Conservation (phyloP, 1,140 invertebrate genomes). For the Drosophila albomicans region DNA sequence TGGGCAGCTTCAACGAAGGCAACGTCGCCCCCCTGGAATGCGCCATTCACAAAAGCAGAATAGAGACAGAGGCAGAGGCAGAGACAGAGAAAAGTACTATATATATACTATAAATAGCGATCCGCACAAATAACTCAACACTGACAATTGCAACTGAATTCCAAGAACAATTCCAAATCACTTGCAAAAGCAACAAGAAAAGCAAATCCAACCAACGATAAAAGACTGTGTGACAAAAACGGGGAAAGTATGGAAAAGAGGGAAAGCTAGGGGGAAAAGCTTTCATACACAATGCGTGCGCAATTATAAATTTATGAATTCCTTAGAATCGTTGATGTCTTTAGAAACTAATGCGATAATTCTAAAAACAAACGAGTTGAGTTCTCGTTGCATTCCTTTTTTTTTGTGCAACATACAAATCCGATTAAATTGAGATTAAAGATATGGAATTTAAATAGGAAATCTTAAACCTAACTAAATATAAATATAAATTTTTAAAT, state of each 20-base stretch:
- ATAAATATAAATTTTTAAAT: no score
- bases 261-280: no score
- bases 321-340: not conserved
- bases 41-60: slow-evolving; percentile 62
- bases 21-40: slow-evolving; percentile 54
- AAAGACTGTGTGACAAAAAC: not conserved
- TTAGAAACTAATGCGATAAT: not conserved
- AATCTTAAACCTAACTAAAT: no score
- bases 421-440: no score
- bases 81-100: no score
- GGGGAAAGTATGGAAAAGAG: not conserved
- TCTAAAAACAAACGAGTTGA: no score
- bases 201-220: not conserved
- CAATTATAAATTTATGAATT: slow-evolving; percentile 25
- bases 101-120: slow-evolving; percentile 66
- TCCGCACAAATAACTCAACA: slow-evolving; percentile 48
- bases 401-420: no score
- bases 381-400: no score
- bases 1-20: slow-evolving; percentile 11
- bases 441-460: no score
- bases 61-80: no score
- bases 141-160: slow-evolving; percentile 65
- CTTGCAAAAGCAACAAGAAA: slow-evolving; percentile 24
- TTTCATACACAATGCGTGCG: slow-evolving; percentile 6
- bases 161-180: slow-evolving; percentile 50